phyloP scores from a whole-genome alignment of 2,113 vertebrate species.

The Hiodon alosoides region DNA sequence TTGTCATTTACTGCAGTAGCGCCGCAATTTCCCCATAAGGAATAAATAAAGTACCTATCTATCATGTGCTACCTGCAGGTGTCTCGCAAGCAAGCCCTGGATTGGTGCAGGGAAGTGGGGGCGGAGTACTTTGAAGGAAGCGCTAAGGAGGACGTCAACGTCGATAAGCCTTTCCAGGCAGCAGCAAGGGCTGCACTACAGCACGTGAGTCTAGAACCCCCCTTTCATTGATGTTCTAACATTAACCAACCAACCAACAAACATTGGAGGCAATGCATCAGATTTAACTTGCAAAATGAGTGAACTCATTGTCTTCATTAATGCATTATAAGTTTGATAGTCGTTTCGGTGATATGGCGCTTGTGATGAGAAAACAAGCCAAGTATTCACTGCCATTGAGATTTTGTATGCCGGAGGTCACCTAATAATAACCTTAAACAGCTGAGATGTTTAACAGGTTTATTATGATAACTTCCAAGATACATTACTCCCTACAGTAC shows the following conservation, averaged over 20 bases:
- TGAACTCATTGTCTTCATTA: no score
- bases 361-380: neutral
- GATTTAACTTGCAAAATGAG: no score
- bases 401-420: neutral
- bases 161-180: conserved; percentile 42
- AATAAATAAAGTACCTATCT: no score
- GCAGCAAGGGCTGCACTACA: conserved; percentile 32
- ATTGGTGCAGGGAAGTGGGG: conserved; percentile 42
- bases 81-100: conserved; percentile 29
- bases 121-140: conserved; percentile 53
- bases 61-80: conserved; percentile 33
- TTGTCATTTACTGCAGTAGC: no score
- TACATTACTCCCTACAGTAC: conserved; percentile 67
- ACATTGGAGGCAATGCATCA: no score
- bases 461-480: conserved; percentile 62
- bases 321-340: no score
- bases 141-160: conserved; percentile 43
- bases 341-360: no score
- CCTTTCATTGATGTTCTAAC: neutral
- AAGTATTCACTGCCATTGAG: neutral
- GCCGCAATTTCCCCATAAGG: no score
- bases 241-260: no score
- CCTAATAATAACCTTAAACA: conserved; percentile 2
- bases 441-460: conserved; percentile 57
- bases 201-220: conserved; percentile 31